Conservation (phyloP, 2,888 invertebrate genomes). For the Hybos culiciformis region DNA sequence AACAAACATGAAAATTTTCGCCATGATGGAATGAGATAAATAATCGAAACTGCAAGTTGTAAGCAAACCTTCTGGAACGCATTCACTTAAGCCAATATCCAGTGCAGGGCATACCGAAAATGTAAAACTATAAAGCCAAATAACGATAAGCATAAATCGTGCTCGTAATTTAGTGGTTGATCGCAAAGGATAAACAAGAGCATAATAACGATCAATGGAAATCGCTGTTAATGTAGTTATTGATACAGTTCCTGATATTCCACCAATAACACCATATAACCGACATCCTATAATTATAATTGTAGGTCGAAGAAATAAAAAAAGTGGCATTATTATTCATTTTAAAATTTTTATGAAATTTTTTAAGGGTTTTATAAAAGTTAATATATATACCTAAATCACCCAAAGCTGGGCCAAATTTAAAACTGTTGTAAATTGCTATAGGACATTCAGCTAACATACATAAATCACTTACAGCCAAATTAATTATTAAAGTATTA, state of each 20-base stretch:
- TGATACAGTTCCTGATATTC: conserved; percentile 65
- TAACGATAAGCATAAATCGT: conserved; percentile 44
- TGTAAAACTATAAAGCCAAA: conserved; percentile 60
- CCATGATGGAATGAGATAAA: conserved; percentile 46
- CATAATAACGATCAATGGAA: conserved; percentile 68
- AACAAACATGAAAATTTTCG: conserved; percentile 54
- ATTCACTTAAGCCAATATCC: conserved; percentile 55
- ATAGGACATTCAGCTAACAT: conserved; percentile 60
- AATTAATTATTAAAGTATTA: conserved; percentile 58
- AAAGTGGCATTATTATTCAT: background rate
- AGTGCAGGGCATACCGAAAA: conserved; percentile 57
- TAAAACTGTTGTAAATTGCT: conserved; percentile 59
- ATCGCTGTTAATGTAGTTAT: conserved; percentile 70
- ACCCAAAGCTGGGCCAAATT: conserved; percentile 58
- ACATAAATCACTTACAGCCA: conserved; percentile 59
- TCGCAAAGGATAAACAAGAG: conserved; percentile 62
- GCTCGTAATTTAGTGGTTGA: conserved; percentile 48
- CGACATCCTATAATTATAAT: conserved; percentile 49
- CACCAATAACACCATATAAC: conserved; percentile 67
- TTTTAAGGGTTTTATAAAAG: background rate
- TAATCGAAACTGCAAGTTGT: conserved; percentile 81
- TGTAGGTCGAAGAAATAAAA: background rate
- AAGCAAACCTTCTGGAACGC: conserved; percentile 71
- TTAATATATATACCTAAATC: conserved; percentile 48
- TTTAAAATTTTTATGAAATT: background rate